Base-by-base conservation (phyloP, 53 echinoderm and acorn worm genomes). In the Luidia sarsii region DNA sequence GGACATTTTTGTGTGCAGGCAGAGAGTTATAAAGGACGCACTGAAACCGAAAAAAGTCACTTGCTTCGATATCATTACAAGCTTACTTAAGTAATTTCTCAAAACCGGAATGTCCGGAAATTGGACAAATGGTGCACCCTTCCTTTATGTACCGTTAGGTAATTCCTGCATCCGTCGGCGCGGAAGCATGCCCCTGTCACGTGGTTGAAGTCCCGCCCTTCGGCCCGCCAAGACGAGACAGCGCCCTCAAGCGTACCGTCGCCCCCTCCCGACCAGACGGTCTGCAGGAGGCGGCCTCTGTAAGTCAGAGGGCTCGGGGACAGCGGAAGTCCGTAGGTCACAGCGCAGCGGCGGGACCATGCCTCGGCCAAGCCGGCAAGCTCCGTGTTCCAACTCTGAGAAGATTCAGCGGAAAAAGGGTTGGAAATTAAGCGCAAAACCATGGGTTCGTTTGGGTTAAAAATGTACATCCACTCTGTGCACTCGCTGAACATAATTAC, bases 91-190 rank as follows among this genome's bases (percentile, higher is more conserved):
- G n/a, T n/a, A n/a, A n/a, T n/a, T n/a, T n/a, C n/a, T n/a, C n/a
- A n/a, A n/a, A n/a, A n/a, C n/a, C n/a, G n/a, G n/a, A n/a, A n/a
- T n/a, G n/a, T n/a, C n/a, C n/a, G n/a, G n/a, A n/a, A n/a, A n/a
- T n/a, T n/a, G n/a, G n/a, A n/a, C n/a, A n/a, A n/a, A n/a, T n/a
- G n/a, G n/a, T n/a, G n/a, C n/a, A n/a, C n/a, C n/a, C n/a, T n/a
- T n/a, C n/a, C n/a, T n/a, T n/a, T n/a, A n/a, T 49, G 19, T 48
- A 68, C 68, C 68, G 68, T 68, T 3, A 48, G 68, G 31, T 68
- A 68, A 14, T 68, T 39, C 19, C 48, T 68, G 68, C 68, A 68
- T 23, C 48, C 68, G 2, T 41, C 46, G 29, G 68, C 68, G 7
- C 32, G 68, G 30, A 29, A 68, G 68, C 68, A 68, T 33, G 68